Base-by-base conservation (phyloP, 2,888 invertebrate species). In the Idaea dimidiata region DNA sequence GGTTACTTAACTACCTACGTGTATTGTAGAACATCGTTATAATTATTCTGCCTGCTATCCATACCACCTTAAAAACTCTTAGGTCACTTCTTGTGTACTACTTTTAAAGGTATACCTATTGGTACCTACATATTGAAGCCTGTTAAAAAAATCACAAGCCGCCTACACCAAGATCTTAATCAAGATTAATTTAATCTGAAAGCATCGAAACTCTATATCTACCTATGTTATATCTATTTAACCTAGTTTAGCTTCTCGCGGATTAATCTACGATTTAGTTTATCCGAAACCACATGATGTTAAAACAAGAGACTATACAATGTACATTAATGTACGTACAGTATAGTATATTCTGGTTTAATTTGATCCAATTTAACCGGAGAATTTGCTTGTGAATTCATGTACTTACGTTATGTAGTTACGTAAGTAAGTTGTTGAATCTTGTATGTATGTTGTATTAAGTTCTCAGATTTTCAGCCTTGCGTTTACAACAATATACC, bases 331-430 rank as follows among this genome's bases (percentile, higher is more conserved):
- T 24, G 24, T 24, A 24, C 24, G 24, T 24, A 24, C 24, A 24
- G 10, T 43, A 43, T 8, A 43, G 43, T 43, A 56, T 56, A 56
- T 17, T 56, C 56, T 56, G 17, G 56, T 56, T 56, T 56, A 59
- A 59, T 59, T 57, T 66, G 67, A 62, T 66, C 63, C 60, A 66
- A 66, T 67, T 65, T 59, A 58, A 64, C 67, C 66, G 17, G 63
- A 66, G 62, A 62, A 64, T 67, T 60, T 54, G 62, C 63, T 43
- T 43, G 43, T 14, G 43, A 43, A 43, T 43, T 14, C 43, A 43
- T 43, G 43, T 43, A 43, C 24, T 5, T 24, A 43, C 43, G 14
- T 43, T 43, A 43, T 14, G 14, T 43, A 43, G 43, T 43, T 43
- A 43, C 43, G 43, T 43, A 43, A 43, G 43, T 43, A 43, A 1